Evolutionary conservation across 2,113 vertebrate species (phyloP).

Genomic region (Xerus inauris): DNA sequence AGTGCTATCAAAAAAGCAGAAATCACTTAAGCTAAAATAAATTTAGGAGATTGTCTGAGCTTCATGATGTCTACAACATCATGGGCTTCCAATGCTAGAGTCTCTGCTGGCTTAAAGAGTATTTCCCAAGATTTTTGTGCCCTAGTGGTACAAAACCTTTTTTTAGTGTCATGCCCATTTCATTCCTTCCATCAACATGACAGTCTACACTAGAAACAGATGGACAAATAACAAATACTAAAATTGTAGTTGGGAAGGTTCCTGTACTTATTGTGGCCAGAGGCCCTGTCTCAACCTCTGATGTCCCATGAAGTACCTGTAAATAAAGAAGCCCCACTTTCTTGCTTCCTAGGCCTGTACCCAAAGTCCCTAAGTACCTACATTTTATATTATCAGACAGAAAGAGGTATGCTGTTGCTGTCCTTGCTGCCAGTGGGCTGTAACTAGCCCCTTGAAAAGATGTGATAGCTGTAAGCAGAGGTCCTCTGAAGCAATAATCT

Average conservation of each 20-base stretch:
- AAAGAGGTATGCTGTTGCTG: not conserved
- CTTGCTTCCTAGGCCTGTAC: not conserved
- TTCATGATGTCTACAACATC: not conserved
- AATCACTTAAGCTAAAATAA: not conserved
- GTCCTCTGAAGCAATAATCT: not conserved
- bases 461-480: not conserved
- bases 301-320: not conserved
- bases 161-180: not conserved
- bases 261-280: not conserved
- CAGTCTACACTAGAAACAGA: not conserved
- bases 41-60: not conserved
- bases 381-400: not conserved
- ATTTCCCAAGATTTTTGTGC: not conserved
- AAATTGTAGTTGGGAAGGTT: not conserved
- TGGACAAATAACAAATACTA: not conserved
- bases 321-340: not conserved
- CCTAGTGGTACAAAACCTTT: not conserved
- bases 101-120: not conserved
- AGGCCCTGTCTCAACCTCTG: not conserved
- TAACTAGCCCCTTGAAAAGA: not conserved
- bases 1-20: not conserved
- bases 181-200: not conserved
- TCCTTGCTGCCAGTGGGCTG: not conserved
- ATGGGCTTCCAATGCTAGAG: not conserved
- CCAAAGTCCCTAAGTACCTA: not conserved